These are phyloP conservation scores for Diadophis punctatus DNA, from an alignment of 2,113 vertebrate species.

Conservation along the genomic window DNA sequence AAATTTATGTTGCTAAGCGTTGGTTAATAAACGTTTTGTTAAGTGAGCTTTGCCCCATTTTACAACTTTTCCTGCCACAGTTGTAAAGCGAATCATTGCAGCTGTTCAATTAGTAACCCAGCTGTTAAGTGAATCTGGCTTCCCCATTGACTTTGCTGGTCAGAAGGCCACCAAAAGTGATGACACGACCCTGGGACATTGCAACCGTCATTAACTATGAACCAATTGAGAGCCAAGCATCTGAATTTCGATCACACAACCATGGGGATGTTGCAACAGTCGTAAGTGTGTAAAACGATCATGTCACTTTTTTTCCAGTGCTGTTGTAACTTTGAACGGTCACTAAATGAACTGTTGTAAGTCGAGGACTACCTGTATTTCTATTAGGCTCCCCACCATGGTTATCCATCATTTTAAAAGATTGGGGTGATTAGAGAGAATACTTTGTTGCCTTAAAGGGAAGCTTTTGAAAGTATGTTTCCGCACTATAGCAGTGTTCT, in stretches of 20 bases:
- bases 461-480: neutral
- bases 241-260: neutral
- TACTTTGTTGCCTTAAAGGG: neutral
- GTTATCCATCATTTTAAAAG: neutral
- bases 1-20: neutral
- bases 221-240: neutral
- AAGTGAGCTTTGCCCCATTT: neutral
- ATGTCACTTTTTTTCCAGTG: neutral
- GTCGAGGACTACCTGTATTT: neutral
- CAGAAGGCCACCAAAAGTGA: neutral
- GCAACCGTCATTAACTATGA: neutral
- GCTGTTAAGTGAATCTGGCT: neutral
- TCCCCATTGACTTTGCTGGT: neutral
- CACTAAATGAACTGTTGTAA: neutral
- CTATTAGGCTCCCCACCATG: neutral
- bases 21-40: neutral
- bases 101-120: neutral
- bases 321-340: neutral
- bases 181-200: neutral
- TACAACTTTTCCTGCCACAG: neutral
- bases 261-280: neutral
- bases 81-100: neutral
- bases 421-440: neutral
- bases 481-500: neutral
- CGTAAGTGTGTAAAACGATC: neutral